These are phyloP conservation scores for Vulpes lagopus DNA, from an alignment of 2,113 vertebrate species.

Conservation along the genomic window DNA sequence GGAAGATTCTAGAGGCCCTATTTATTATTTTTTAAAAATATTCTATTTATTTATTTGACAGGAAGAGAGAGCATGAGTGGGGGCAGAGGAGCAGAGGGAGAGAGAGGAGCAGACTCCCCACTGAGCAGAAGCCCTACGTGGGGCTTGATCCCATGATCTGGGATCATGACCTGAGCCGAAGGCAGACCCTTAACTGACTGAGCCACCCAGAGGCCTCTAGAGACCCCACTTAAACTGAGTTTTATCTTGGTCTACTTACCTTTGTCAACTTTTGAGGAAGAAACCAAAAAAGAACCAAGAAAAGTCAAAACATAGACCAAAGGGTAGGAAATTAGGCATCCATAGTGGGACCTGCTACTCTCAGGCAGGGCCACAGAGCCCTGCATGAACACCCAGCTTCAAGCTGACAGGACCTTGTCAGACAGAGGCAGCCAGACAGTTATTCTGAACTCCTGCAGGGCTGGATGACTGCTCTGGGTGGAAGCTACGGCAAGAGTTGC, in stretches of 20 bases:
- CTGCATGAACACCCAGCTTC: neutral
- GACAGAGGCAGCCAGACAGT: neutral
- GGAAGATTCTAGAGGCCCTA: neutral
- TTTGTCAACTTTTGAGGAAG: neutral
- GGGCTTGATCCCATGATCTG: too few relatives aligned
- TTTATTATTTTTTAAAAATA: neutral
- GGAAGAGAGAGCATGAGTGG: neutral
- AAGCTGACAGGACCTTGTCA: neutral
- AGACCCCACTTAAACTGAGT: neutral
- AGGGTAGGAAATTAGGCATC: neutral
- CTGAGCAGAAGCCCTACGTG: too few relatives aligned
- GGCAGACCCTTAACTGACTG: neutral
- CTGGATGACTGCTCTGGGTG: neutral
- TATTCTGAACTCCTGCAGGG: fast-evolving
- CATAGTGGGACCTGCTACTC: neutral
- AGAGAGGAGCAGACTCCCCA: too few relatives aligned
- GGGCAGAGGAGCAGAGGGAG: too few relatives aligned
- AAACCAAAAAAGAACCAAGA: neutral
- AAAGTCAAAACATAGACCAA: neutral
- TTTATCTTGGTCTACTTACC: neutral
- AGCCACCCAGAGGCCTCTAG: neutral
- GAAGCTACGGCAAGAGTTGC: too few relatives aligned
- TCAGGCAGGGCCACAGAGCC: neutral
- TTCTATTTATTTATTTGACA: neutral
- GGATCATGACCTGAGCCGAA: too few relatives aligned